A percentile compares a stretch with the other conserved stretches of the same genome.
Conservation (phyloP, 2,888 invertebrate species). For the Limnephilus auricula region DNA sequence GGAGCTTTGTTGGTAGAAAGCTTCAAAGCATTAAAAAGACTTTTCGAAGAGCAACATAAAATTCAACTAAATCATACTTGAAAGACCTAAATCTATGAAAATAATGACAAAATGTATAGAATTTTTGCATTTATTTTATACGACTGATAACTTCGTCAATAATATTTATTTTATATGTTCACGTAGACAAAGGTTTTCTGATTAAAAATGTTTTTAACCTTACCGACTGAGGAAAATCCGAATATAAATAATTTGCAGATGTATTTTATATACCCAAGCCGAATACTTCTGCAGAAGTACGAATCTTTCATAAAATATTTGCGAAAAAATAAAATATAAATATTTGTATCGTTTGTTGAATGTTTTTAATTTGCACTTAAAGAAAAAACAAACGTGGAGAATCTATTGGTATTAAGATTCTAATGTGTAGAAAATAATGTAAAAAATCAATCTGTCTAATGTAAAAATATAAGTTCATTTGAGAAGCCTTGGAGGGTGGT, state of each 20-base stretch:
- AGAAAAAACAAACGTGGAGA: background rate
- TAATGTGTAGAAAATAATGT: background rate
- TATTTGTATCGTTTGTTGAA: background rate
- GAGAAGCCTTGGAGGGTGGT: background rate
- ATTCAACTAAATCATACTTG: no score
- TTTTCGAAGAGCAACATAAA: background rate
- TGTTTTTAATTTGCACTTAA: background rate
- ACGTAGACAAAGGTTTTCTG: background rate
- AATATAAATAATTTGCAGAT: background rate
- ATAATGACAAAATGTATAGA: no score
- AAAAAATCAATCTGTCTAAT: background rate
- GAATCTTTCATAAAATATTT: background rate
- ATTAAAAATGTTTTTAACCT: no score
- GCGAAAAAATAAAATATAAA: background rate
- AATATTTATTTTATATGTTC: no score
- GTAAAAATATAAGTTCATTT: background rate
- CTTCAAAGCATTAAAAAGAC: background rate
- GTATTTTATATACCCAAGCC: background rate
- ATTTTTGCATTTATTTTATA: no score
- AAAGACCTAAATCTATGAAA: no score
- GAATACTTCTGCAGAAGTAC: background rate
- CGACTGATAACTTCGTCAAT: no score
- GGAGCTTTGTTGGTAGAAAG: background rate
- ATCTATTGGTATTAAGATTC: background rate
- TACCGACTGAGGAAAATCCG: background rate